Base-by-base conservation (phyloP, 2,888 invertebrate species). In the Nymphalis c-album region DNA sequence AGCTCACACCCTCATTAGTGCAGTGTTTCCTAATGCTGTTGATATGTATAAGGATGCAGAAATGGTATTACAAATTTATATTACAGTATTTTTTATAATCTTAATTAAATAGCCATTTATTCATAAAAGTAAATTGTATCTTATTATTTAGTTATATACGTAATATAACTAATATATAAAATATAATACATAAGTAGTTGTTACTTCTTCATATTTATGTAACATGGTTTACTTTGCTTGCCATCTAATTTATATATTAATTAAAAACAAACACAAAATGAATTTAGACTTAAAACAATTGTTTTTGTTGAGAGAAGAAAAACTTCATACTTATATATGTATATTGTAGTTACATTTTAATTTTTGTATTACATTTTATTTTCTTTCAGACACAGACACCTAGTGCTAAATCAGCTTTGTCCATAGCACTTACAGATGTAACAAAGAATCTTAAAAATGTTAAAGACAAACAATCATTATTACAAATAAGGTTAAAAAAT, bases 401-500 rank as follows among this genome's bases (percentile, higher is more conserved):
- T 8, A 55, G 22, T 8, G 10, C 51, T 17, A 71, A 68, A 53
- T 68, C 73, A 10, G 62, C 71, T 26, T 63, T 74, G 40, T 46
- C 77, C 3, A 76, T 72, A 31, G 81, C 85, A 8, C 78, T 91
- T 4, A 65, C 68, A 2, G 70, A 79, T 5, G 80, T 87, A n/a
- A 73, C 74, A 8, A 73, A 61, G 55, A 55, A 68, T 31, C 22
- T 60, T 22, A 68, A 53, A 62, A 71, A 58, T 73, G 71, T 16
- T 1, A 70, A 63, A 63, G 76, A 85, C 48, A 89, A 79, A 68
- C 77, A 79, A 20, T 35, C 70, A 0, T 13, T 82, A 7, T 73
- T 89, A 1, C 75, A 75, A 63, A 83, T 74, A 6, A 80, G 85
- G 66, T 78, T 91, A 0, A 82, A 77, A 51, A 92, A 91, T 74